Conservation (phyloP, 2,797 vertebrate genomes). For the Gymnodraco acuticeps region DNA sequence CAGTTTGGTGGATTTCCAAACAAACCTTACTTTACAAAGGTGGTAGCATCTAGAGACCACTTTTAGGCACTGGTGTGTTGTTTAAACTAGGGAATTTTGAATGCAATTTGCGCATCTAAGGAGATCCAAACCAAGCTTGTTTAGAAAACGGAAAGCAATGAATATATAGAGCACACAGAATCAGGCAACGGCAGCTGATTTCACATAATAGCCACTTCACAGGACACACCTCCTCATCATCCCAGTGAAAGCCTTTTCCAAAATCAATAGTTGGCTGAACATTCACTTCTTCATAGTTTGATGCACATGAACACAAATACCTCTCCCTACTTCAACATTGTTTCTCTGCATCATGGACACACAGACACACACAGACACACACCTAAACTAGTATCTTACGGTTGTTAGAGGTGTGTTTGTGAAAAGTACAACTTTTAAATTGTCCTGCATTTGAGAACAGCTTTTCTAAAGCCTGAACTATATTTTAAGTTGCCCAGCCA, state of each 20-base stretch:
- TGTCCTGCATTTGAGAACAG: slow-evolving; percentile 48
- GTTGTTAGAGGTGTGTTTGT: slow-evolving; percentile 19
- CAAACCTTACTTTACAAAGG: not conserved
- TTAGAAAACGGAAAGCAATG: slow-evolving; percentile 63
- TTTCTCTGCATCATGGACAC: slow-evolving; percentile 30
- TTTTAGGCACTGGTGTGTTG: slow-evolving; percentile 6
- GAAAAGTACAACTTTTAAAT: slow-evolving; percentile 47
- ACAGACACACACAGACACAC: slow-evolving; percentile 5
- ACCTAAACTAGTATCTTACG: not conserved
- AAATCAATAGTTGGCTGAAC: slow-evolving; percentile 83
- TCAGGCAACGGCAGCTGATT: slow-evolving; percentile 70
- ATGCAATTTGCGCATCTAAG: slow-evolving; percentile 34
- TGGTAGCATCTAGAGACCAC: slow-evolving; percentile 32
- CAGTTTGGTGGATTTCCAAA: slow-evolving; percentile 2
- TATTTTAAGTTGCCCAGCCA: slow-evolving; percentile 64
- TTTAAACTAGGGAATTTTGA: slow-evolving; percentile 35
- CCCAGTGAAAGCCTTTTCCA: slow-evolving; percentile 69
- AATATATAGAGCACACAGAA: slow-evolving; percentile 67
- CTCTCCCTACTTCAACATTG: slow-evolving; percentile 2
- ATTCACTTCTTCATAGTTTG: slow-evolving; percentile 65
- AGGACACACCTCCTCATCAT: slow-evolving; percentile 76
- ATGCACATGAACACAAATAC: slow-evolving; percentile 49
- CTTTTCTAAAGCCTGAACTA: slow-evolving; percentile 64
- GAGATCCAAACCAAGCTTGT: slow-evolving; percentile 56
- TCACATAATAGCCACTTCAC: slow-evolving; percentile 77